Evolutionary conservation across 2,797 vertebrate genomes (phyloP).

Genomic region (Mormyrus proboscirostris): DNA sequence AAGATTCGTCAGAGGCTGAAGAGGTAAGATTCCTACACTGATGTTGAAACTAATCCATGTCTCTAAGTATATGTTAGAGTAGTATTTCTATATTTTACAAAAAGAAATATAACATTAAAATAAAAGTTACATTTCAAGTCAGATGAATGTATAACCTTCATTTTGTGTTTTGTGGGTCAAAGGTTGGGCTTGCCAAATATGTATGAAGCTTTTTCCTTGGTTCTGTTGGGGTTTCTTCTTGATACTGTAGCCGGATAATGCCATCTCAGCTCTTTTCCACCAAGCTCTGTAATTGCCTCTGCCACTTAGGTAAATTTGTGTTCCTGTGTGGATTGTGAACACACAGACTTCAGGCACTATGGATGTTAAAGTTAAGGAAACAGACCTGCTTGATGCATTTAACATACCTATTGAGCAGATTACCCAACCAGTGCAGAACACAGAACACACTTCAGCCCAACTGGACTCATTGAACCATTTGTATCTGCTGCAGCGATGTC

Average conservation of each 20-base stretch:
- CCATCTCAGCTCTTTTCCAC: neutral
- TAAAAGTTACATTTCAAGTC: neutral
- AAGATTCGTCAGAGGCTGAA: conserved; percentile 52
- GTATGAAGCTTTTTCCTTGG: neutral
- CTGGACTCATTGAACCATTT: neutral
- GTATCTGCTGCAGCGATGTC: neutral
- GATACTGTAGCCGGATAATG: neutral
- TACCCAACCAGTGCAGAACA: neutral
- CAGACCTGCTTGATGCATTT: neutral
- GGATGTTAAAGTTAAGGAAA: neutral
- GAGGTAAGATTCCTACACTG: conserved; percentile 46
- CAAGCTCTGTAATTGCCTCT: neutral
- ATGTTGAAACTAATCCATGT: neutral
- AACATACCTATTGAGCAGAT: neutral
- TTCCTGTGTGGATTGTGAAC: neutral
- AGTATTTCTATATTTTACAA: neutral
- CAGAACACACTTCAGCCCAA: neutral
- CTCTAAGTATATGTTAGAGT: neutral
- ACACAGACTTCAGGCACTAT: neutral
- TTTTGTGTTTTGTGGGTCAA: neutral
- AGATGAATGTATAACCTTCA: neutral
- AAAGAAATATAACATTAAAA: neutral
- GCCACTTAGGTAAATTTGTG: neutral
- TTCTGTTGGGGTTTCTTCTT: neutral
- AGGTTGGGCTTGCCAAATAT: neutral